Conservation (phyloP, 2,113 vertebrate genomes). For the Saccopteryx bilineata region DNA sequence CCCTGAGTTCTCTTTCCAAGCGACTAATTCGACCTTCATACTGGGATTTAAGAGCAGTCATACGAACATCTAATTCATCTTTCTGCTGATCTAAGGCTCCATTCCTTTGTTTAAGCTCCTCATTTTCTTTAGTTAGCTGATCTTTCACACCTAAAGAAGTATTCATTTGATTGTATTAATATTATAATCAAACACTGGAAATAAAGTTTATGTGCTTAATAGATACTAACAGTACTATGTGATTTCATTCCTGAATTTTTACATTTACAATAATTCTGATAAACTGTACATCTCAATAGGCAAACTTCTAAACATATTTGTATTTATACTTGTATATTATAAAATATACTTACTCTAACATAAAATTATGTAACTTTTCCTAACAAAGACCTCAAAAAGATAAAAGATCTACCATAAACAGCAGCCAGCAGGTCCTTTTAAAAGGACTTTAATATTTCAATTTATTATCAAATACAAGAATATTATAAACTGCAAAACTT, state of each 20-base stretch:
- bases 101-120: constrained; percentile 93
- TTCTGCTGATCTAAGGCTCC: constrained; percentile 91
- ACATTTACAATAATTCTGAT: not conserved
- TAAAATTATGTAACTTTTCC: not conserved
- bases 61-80: constrained; percentile 96
- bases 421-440: not conserved
- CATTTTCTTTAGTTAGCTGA: constrained; percentile 94
- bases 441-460: not conserved
- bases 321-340: constrained; percentile 17
- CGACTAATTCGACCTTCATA: constrained; percentile 97
- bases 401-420: not conserved
- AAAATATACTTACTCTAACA: constrained; percentile 4
- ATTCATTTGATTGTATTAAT: not conserved
- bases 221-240: not conserved
- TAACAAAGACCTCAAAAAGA: constrained; percentile 4
- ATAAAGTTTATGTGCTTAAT: not conserved
- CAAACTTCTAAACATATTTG: not conserved
- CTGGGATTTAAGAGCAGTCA: constrained; percentile 96
- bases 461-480: not conserved
- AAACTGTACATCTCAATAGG: not conserved
- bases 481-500: not conserved
- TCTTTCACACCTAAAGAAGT: constrained; percentile 91
- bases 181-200: constrained; percentile 8
- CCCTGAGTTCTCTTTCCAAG: constrained; percentile 95
- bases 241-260: not conserved